These are phyloP conservation scores for Drosophila nr. medialis DNA, from an alignment of 2,888 invertebrate species.

Conservation along the genomic window DNA sequence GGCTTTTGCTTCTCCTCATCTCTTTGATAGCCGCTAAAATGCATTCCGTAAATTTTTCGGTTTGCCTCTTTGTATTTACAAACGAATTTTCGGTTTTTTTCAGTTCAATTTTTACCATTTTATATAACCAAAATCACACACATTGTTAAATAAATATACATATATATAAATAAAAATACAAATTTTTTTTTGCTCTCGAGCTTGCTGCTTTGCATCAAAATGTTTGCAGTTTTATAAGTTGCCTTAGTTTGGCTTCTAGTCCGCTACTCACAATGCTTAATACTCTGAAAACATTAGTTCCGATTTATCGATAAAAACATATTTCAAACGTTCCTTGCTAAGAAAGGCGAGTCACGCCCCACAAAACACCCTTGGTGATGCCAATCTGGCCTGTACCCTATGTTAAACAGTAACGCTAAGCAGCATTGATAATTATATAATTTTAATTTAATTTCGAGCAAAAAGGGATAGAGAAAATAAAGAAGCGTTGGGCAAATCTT, in stretches of 20 bases:
- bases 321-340: background rate
- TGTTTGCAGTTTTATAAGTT: background rate
- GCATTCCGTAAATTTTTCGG: conserved; percentile 6
- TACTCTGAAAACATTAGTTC: background rate
- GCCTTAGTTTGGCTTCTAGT: background rate
- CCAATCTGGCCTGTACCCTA: background rate
- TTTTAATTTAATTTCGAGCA: background rate
- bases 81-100: conserved; percentile 50
- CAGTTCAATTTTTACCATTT: background rate
- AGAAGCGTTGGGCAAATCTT: background rate
- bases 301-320: background rate
- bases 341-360: background rate
- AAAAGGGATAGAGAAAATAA: background rate
- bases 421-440: background rate
- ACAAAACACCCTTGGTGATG: background rate
- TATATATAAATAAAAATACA: too few relatives aligned
- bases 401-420: background rate
- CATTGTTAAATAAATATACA: background rate
- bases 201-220: too few relatives aligned
- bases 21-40: background rate
- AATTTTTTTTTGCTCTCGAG: too few relatives aligned
- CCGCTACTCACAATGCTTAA: background rate
- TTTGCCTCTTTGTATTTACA: conserved; percentile 33
- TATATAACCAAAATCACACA: conserved; percentile 1
- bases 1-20: background rate